Conservation (phyloP, 2,888 invertebrate species). For the Scaeva pyrastri region DNA sequence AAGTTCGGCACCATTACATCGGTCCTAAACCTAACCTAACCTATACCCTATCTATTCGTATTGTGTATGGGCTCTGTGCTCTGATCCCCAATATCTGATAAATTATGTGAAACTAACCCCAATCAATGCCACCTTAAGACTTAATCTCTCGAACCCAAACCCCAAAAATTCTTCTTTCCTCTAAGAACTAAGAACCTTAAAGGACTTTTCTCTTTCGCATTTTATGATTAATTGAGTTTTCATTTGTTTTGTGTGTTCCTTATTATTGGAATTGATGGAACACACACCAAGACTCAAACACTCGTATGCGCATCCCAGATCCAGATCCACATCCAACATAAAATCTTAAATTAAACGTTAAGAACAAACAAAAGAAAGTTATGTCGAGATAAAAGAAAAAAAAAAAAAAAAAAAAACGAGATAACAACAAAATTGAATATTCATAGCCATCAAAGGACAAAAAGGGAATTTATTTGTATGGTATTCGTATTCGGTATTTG, state of each 20-base stretch:
- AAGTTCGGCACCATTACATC: conserved; percentile 39
- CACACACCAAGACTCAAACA: background rate
- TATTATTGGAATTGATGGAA: background rate
- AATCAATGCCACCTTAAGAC: conserved; percentile 72
- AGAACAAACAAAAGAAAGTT: conserved; percentile 11
- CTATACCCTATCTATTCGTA: background rate
- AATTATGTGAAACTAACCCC: conserved; percentile 70
- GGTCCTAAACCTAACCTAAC: background rate
- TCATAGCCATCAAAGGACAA: conserved; percentile 18
- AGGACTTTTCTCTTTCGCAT: conserved; percentile 29
- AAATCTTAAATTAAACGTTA: background rate
- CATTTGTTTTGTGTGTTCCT: conserved; percentile 4
- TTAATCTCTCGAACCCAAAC: conserved; percentile 56
- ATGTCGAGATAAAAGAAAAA: background rate
- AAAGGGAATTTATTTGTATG: background rate
- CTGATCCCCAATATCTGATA: conserved; percentile 49
- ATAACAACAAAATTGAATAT: conserved; percentile 21
- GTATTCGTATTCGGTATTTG: no score
- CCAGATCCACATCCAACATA: background rate
- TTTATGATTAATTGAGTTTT: conserved; percentile 60
- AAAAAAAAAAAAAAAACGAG: background rate
- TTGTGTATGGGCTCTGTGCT: background rate
- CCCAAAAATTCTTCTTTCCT: conserved; percentile 15
- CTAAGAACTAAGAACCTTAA: conserved; percentile 9
- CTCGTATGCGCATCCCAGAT: background rate